Base-by-base conservation (phyloP, 2,888 invertebrate species). In the Yponomeuta sedellus region DNA sequence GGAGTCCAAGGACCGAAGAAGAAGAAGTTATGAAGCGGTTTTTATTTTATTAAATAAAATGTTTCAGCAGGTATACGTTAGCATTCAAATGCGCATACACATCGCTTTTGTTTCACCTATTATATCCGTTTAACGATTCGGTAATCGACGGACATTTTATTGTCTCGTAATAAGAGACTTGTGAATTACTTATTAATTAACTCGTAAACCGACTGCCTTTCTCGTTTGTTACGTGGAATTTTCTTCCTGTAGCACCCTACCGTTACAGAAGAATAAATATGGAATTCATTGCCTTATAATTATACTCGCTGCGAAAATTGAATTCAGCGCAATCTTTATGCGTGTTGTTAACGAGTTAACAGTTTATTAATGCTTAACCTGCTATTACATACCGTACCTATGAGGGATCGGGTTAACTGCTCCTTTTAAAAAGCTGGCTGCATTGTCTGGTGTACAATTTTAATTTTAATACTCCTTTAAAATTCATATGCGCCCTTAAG, bases 161-260 rank as follows among this genome's bases (percentile, higher is more conserved):
- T 78, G 76, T 81, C 77, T 75, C 70, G 70, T 76, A 78, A 80
- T 80, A 76, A 74, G 74, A 77, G 70, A 76, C 73, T 76, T 78
- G 71, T 75, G 71, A 79, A 82, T 79, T 78, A 76, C 80, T 79
- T 78, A 79, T 79, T 80, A 80, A 85, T 79, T 77, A 74, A 72
- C 68, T 75, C 74, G 72, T 81, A 78, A 82, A 81, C 69, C 66
- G 68, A 72, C 69, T 72, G 70, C 69, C 70, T 71, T 72, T 66
- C 63, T 44, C 28, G 34, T 58, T 6, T 69, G 68, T 62, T 62
- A 69, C 69, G 72, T 71, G 66, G 64, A 52, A 64, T 28, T 22
- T 59, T 12, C 20, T 59, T 22, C 22, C 20, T 34, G 34, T 34
- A 34, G 59, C 20, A 22, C 58, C 58, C 59, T 57, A 64, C 59